Percentiles rank a stretch among this genome's conserved stretches.
These are phyloP conservation scores for Pemphigus obesinymphae DNA, from an alignment of 1,140 invertebrate species.

Conservation along the genomic window DNA sequence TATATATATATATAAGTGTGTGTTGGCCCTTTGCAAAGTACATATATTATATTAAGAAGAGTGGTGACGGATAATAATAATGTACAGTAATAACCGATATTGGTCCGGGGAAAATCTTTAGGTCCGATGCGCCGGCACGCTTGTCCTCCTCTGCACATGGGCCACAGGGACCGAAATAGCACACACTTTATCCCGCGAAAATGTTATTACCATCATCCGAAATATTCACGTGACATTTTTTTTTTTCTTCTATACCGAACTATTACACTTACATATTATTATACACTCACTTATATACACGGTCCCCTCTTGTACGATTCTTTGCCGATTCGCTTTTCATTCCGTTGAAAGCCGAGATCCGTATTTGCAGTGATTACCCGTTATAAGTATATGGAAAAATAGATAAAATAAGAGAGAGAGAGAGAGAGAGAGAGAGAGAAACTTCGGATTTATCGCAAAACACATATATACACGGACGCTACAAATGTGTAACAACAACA, in stretches of 20 bases:
- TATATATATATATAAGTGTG: background rate
- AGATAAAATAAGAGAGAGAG: no score
- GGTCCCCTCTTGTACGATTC: background rate
- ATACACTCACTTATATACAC: background rate
- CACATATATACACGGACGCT: no score
- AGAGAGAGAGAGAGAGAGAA: no score
- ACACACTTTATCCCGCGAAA: background rate
- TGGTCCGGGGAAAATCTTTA: constrained; percentile 29
- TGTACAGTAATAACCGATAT: constrained; percentile 18
- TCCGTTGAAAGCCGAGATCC: constrained; percentile 26
- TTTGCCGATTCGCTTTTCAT: background rate
- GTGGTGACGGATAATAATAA: background rate
- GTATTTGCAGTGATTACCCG: background rate
- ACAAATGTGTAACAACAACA: no score
- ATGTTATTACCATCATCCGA: background rate
- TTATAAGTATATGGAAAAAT: no score
- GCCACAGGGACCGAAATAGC: background rate
- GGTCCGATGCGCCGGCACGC: constrained; percentile 34
- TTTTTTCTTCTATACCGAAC: background rate
- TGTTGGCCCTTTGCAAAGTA: background rate
- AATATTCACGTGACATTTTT: constrained; percentile 28
- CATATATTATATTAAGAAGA: background rate
- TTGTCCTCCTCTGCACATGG: background rate
- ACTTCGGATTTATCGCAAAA: no score
- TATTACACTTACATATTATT: background rate